These are phyloP conservation scores for Myiozetetes cayanensis DNA, from an alignment of 2,113 vertebrate genomes.

Conservation along the genomic window DNA sequence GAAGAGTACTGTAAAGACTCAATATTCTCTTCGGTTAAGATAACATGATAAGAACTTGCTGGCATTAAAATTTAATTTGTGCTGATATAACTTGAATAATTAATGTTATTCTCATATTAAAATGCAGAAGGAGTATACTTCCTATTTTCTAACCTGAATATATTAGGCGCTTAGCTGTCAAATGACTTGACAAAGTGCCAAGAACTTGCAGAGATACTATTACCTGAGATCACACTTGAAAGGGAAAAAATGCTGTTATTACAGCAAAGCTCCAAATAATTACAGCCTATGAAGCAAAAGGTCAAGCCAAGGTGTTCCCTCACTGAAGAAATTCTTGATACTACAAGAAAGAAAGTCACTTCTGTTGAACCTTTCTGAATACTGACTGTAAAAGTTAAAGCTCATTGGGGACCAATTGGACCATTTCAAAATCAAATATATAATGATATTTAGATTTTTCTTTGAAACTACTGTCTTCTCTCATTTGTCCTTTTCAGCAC, in stretches of 20 bases:
- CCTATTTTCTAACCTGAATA: background rate
- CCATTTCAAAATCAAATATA: background rate
- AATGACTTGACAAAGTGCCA: constrained; percentile 16
- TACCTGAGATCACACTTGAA: constrained; percentile 9
- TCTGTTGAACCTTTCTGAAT: background rate
- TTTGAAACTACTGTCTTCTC: background rate
- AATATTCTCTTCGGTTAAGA: background rate
- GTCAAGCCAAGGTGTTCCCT: constrained; percentile 4
- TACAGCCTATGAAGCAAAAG: constrained; percentile 20
- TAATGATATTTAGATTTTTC: background rate
- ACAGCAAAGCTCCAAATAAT: constrained; percentile 15
- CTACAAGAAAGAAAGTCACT: background rate
- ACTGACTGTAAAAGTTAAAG: background rate
- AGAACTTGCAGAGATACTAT: constrained; percentile 3
- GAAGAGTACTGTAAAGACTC: background rate
- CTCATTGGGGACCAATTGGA: background rate
- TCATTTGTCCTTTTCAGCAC: background rate
- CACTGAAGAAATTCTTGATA: background rate
- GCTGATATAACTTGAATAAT: background rate
- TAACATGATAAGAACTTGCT: background rate
- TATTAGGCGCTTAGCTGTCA: background rate
- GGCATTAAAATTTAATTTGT: constrained; percentile 11
- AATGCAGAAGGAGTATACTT: background rate
- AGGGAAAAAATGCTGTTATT: constrained; percentile 13
- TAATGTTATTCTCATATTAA: constrained; percentile 2